phyloP scores from a whole-genome alignment of 2,113 vertebrate species.

The Oreochromis tanganicae region DNA sequence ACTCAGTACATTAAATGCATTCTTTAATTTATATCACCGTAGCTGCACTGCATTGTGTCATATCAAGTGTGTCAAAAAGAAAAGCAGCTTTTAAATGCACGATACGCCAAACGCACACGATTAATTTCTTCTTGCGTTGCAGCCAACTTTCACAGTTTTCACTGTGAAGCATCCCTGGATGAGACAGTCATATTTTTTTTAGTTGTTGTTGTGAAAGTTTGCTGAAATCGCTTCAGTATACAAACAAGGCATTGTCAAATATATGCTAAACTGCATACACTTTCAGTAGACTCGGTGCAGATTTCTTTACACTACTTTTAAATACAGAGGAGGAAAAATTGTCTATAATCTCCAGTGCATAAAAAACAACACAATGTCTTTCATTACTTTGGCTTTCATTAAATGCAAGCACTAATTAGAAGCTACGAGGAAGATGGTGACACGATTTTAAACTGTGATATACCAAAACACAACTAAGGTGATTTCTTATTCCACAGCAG shows the following conservation, averaged over 20 bases:
- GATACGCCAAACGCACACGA: rapidly evolving
- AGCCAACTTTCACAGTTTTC: background rate
- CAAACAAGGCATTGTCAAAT: background rate
- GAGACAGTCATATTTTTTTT: background rate
- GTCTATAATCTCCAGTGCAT: background rate
- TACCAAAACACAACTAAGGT: background rate
- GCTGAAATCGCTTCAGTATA: background rate
- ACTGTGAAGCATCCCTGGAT: background rate
- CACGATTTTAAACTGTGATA: background rate
- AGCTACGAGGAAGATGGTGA: background rate
- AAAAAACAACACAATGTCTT: background rate
- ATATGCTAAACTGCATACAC: background rate
- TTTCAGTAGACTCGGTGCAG: background rate
- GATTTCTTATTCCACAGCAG: background rate
- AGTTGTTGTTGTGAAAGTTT: background rate
- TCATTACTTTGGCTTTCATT: background rate
- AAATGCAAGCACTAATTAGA: background rate
- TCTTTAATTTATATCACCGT: background rate
- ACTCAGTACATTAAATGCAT: background rate
- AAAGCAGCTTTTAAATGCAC: background rate
- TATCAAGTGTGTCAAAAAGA: background rate
- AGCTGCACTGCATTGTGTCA: background rate
- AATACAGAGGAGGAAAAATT: background rate
- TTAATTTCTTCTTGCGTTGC: background rate
- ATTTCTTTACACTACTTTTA: background rate